Base-by-base conservation (phyloP, 2,797 vertebrate species). In the Enteromius afrohamiltoni region DNA sequence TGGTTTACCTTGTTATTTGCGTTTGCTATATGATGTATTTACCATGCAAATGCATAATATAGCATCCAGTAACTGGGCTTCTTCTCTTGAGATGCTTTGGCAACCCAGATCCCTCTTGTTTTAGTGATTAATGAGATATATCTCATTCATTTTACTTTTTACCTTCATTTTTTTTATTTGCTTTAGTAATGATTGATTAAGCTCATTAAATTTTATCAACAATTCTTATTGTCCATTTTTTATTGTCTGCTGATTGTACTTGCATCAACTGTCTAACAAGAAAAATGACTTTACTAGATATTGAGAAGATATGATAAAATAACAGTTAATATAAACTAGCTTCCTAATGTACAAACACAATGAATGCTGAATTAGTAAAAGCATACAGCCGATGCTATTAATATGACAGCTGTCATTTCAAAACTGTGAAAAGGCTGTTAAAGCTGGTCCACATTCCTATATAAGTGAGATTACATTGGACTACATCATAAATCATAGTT, bases 401-500 rank as follows among this genome's bases (percentile, higher is more conserved):
- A 70, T 58, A 29, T 0, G 17, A 58, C 51, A 58, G 51, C n/a
- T 80, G 65, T 47, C 68, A 58, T 60, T 70, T 45, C 16, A 31
- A 71, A 47, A 80, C 53, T 17, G 78, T 21, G 45, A 67, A 70
- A 45, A 26, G 5, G 14, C 10, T 16, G 65, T 70, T 80, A 58
- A 80, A 53, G 34, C 6, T 23, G 31, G 40, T 58, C 26, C 19
- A 34, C 10, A 47, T 71, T 71, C 11, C 68, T 19, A 7, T 34
- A n/a, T 45, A 71, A 58, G 17, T 47, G 37, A 76, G 74, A 76
- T 76, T 76, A 76, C 51, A 31, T 45, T 71, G 68, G 64, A 69
- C 51, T 55, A 14, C 78, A 70, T 80, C 67, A 80, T 70, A 70
- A 70, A 70, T 80, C 78, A 58, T 13, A 80, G 49, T 76, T 60